Conservation (phyloP, 2,113 vertebrate genomes). For the Colinus virginianus region DNA sequence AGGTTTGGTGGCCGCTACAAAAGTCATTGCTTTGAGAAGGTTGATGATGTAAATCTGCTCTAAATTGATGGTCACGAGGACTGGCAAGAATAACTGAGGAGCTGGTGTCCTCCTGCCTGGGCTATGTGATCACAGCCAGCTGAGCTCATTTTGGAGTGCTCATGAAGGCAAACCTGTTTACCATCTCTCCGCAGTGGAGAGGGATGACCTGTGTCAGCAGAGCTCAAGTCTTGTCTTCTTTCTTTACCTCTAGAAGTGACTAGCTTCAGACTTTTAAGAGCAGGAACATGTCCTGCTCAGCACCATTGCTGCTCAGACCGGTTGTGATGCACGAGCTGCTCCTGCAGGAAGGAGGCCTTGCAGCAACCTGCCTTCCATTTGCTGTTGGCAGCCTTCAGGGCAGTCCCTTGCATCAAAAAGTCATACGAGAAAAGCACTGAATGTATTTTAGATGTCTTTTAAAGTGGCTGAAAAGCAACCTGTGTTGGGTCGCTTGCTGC, state of each 20-base stretch:
- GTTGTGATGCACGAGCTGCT: neutral
- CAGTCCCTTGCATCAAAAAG: constrained; percentile 1
- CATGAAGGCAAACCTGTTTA: constrained; percentile 7
- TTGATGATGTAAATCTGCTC: neutral
- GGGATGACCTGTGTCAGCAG: constrained; percentile 48
- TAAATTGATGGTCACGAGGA: neutral
- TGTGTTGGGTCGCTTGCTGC: neutral
- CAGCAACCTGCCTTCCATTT: neutral
- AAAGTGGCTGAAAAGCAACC: constrained; percentile 42
- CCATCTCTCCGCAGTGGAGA: neutral
- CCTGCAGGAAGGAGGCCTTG: neutral
- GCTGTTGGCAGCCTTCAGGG: constrained; percentile 15
- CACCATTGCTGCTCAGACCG: neutral
- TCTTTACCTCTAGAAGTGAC: neutral
- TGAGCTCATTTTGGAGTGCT: neutral
- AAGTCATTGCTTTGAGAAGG: neutral
- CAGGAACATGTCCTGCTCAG: neutral
- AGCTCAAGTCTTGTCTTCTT: constrained; percentile 4
- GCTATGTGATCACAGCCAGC: neutral
- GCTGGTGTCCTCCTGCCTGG: neutral
- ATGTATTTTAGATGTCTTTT: constrained; percentile 62
- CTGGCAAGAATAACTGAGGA: neutral
- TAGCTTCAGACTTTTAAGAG: neutral
- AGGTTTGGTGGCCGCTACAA: neutral
- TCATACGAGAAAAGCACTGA: constrained; percentile 46